These are phyloP conservation scores for Tyria jacobaeae DNA, from an alignment of 2,888 invertebrate genomes.

Conservation along the genomic window DNA sequence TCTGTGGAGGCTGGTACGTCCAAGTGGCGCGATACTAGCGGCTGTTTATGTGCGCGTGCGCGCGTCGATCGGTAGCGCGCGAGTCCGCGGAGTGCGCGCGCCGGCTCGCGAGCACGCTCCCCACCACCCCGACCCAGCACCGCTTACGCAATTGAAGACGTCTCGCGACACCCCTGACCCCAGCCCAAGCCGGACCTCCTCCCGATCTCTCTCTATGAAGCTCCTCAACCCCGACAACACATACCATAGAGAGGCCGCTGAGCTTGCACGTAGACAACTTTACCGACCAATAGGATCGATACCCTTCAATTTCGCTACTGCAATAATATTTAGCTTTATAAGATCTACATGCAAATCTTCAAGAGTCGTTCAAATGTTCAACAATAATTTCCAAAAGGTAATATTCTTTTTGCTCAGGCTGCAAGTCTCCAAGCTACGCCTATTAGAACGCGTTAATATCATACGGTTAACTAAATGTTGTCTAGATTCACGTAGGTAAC, in stretches of 20 bases:
- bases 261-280: background rate
- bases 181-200: constrained; percentile 32
- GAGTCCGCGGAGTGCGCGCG: constrained; percentile 49
- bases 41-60: constrained; percentile 57
- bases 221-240: background rate
- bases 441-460: no score
- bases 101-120: constrained; percentile 29
- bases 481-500: no score
- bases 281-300: background rate
- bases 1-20: constrained; percentile 26
- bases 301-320: background rate
- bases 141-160: constrained; percentile 56
- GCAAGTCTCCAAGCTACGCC: no score
- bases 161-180: constrained; percentile 50
- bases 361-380: background rate
- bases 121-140: constrained; percentile 31
- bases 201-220: background rate
- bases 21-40: constrained; percentile 27
- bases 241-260: background rate
- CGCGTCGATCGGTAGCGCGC: constrained; percentile 64
- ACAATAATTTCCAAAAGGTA: no score
- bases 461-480: no score
- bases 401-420: no score
- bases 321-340: background rate
- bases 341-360: no score